A percentile compares a stretch with the other conserved stretches of the same genome.
Conservation (phyloP, 2,888 invertebrate species). For the Lasioglossum oenotherae region DNA sequence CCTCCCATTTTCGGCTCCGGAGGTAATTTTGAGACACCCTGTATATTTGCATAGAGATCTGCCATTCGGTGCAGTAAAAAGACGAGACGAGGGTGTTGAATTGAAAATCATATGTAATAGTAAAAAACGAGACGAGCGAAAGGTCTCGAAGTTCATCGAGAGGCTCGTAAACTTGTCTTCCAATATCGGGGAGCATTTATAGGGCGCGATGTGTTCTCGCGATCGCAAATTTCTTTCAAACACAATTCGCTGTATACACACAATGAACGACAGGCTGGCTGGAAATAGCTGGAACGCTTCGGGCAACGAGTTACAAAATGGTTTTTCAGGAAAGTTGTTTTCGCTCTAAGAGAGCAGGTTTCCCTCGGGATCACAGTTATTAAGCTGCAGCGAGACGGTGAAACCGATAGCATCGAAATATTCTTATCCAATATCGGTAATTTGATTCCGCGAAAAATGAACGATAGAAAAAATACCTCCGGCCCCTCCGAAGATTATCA, state of each 20-base stretch:
- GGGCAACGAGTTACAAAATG: neutral
- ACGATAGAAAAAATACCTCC: neutral
- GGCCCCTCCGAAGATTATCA: neutral
- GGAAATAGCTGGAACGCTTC: neutral
- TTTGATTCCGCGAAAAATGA: neutral
- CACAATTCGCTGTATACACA: neutral
- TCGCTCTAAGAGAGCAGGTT: constrained; percentile 33
- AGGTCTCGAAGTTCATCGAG: neutral
- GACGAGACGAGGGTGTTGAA: neutral
- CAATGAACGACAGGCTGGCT: neutral
- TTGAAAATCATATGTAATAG: neutral
- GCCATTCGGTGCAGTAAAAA: neutral
- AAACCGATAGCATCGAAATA: neutral
- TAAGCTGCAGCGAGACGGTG: neutral
- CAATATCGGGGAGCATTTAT: neutral
- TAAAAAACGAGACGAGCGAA: neutral
- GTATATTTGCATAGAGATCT: neutral
- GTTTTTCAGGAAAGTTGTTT: neutral
- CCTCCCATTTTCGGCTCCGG: too few species aligned
- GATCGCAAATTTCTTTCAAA: neutral
- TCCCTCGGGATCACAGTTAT: constrained; percentile 19
- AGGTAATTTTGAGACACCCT: too few species aligned
- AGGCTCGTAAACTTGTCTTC: neutral
- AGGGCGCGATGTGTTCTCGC: neutral
- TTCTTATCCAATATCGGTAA: neutral